These are phyloP conservation scores for Peromyscus leucopus DNA, from an alignment of 2,113 vertebrate species.

Conservation along the genomic window DNA sequence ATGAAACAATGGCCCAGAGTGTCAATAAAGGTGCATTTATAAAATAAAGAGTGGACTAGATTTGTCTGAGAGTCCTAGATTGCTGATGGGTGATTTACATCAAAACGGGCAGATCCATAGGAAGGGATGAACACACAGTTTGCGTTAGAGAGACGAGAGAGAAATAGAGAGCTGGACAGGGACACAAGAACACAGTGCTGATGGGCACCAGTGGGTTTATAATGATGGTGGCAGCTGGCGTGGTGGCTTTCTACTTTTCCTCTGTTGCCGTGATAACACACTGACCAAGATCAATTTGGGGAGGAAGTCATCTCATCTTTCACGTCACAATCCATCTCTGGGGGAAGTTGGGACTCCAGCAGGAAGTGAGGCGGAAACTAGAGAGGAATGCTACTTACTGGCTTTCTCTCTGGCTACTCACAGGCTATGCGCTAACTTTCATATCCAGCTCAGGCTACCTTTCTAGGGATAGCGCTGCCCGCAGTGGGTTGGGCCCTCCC, in stretches of 20 bases:
- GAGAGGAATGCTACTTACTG: neutral
- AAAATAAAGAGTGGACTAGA: neutral
- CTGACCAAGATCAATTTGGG: neutral
- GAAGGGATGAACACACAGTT: fast-evolving
- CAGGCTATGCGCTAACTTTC: neutral
- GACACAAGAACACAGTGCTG: fast-evolving
- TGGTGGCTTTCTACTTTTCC: neutral
- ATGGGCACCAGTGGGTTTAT: neutral
- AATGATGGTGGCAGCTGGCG: fast-evolving
- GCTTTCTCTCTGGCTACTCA: neutral
- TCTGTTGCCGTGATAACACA: neutral
- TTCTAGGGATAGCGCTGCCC: neutral
- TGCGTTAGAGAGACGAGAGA: fast-evolving
- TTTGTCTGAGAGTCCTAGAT: neutral
- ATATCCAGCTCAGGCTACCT: neutral
- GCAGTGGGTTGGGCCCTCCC: neutral
- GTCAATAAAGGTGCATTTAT: neutral
- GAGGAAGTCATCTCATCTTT: neutral
- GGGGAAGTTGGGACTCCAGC: neutral
- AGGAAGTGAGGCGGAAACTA: neutral
- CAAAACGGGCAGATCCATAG: neutral
- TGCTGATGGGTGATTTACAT: neutral
- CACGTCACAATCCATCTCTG: neutral
- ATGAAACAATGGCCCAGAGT: neutral
- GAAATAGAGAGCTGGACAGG: fast-evolving